Evolutionary conservation across 2,797 vertebrate species (phyloP).

Genomic region (Paramormyrops hopkinsi): DNA sequence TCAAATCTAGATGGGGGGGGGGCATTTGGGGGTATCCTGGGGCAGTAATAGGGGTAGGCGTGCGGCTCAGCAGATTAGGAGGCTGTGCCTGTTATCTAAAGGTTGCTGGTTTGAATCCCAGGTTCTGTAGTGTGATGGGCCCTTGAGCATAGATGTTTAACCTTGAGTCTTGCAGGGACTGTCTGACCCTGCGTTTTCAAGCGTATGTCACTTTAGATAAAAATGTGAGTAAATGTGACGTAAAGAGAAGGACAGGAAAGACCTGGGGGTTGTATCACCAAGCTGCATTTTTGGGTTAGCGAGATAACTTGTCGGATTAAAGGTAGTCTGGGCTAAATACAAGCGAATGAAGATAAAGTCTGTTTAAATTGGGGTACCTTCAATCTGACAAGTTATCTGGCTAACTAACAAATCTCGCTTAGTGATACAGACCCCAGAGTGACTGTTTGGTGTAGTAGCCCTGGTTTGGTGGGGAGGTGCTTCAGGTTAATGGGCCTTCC

Average conservation of each 20-base stretch:
- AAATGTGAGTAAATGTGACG: neutral
- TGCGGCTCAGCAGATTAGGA: neutral
- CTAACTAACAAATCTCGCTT: neutral
- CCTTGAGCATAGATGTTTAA: neutral
- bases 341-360: neutral
- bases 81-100: neutral
- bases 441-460: neutral
- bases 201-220: neutral
- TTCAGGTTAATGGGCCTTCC: neutral
- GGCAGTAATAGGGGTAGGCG: neutral
- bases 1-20: neutral
- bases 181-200: neutral
- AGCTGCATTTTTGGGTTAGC: neutral
- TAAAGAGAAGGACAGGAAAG: neutral
- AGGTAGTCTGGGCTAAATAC: neutral
- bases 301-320: neutral
- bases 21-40: neutral
- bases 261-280: neutral
- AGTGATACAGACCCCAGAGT: neutral
- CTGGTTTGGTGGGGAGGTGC: neutral
- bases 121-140: neutral
- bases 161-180: neutral
- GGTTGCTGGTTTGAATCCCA: neutral
- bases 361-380: neutral
- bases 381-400: neutral